Percentiles rank a stretch among this genome's conserved stretches.
These are phyloP conservation scores for Mycteria americana DNA, from an alignment of 2,797 vertebrate genomes.

Conservation along the genomic window DNA sequence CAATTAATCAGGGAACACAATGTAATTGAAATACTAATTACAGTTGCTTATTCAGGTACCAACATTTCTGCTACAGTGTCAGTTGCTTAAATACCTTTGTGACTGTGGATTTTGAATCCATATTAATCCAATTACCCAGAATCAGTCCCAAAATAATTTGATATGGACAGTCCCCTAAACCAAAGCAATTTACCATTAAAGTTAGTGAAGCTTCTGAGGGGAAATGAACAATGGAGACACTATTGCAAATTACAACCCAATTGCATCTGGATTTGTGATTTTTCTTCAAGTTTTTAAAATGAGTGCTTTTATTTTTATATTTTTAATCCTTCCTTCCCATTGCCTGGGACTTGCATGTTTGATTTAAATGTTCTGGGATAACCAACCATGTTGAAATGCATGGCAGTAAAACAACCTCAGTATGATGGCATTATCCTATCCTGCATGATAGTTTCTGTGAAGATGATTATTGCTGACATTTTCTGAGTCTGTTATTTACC, in stretches of 20 bases:
- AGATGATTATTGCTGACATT: background rate
- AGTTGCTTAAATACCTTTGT: background rate
- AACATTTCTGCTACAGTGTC: background rate
- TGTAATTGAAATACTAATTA: background rate
- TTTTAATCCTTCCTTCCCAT: background rate
- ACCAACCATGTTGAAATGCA: background rate
- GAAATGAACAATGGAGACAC: background rate
- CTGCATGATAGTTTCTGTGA: background rate
- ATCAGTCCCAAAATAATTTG: background rate
- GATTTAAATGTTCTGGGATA: background rate
- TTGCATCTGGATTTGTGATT: background rate
- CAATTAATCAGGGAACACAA: background rate
- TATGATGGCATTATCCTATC: background rate
- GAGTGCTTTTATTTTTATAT: background rate
- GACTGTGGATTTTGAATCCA: background rate
- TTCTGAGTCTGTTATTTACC: background rate
- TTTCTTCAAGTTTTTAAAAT: background rate
- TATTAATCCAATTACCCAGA: background rate
- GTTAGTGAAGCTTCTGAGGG: background rate
- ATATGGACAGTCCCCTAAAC: background rate
- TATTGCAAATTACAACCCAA: background rate
- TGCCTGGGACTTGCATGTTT: rapidly evolving
- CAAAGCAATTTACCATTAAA: background rate
- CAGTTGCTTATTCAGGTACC: background rate
- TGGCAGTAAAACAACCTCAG: background rate